Conservation (phyloP, 2,888 invertebrate species). For the Augiades crinisus region DNA sequence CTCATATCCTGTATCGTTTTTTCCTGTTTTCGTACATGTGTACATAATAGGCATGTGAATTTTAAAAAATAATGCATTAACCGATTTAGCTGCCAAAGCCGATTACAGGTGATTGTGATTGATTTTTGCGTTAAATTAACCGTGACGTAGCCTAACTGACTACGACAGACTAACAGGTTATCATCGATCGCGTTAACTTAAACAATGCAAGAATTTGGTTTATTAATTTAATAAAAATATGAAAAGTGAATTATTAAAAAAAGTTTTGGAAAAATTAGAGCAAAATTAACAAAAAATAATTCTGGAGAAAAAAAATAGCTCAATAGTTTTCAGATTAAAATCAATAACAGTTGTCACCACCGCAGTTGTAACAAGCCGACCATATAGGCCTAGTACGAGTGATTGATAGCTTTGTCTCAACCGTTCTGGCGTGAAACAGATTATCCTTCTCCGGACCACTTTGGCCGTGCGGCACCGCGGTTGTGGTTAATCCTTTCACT, state of each 20-base stretch:
- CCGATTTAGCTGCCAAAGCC: too few species aligned
- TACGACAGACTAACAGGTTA: too few species aligned
- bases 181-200: background rate
- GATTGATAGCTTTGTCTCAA: constrained; percentile 2
- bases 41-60: too few species aligned
- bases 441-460: constrained; percentile 32
- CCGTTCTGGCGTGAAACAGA: constrained; percentile 4
- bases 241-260: too few species aligned
- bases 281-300: background rate
- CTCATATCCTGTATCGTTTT: too few species aligned
- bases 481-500: constrained; percentile 58
- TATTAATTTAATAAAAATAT: background rate
- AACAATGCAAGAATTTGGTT: background rate
- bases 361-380: background rate
- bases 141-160: background rate
- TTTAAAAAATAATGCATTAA: too few species aligned
- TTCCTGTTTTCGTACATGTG: too few species aligned
- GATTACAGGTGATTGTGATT: too few species aligned
- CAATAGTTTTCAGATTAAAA: too few species aligned
- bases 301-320: too few species aligned
- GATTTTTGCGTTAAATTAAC: background rate
- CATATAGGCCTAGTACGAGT: constrained; percentile 1
- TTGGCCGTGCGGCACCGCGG: constrained; percentile 11
- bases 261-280: too few species aligned
- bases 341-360: too few species aligned